Base-by-base conservation (phyloP, 2,797 vertebrate species). In the Tachyglossus aculeatus region DNA sequence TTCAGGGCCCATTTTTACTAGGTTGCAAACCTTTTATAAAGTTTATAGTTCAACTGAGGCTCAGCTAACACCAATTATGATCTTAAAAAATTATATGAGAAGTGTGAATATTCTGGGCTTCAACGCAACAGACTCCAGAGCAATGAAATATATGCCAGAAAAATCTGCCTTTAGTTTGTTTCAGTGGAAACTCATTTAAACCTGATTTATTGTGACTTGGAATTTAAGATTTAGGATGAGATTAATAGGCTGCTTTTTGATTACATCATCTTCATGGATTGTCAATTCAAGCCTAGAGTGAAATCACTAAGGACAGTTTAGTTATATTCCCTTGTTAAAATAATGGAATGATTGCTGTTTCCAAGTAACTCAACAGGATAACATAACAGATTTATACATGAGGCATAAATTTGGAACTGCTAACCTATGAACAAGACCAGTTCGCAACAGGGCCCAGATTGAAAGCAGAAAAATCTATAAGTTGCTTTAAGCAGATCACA, bases 231-330 rank as follows among this genome's bases (percentile, higher is more conserved):
- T 86, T 70, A 1, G 7, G 71, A 74, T 80, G 62, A 86, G 78
- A 89, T 91, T 85, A 86, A 86, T 86, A 73, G 82, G 45, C 86
- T 88, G 76, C 65, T 89, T 88, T 69, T 31, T 68, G 63, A 73
- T 90, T 85, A 89, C 76, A 48, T 91, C 88, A 91, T 80, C 80
- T 55, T 63, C 32, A 1, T 78, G 88, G 88, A 83, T 80, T 83
- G 78, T 82, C 74, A 84, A 67, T 80, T 31, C 67, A 77, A 86
- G 78, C 33, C 70, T 79, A 32, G 37, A 11, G 44, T 78, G 68
- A 86, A 86, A 71, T 85, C 73, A 73, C 70, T 64, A 37, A 80
- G 64, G 81, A 76, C 77, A 84, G 68, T 57, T 84, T 78, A 54
- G 60, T 82, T 86, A 22, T 15, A 67, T 43, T 62, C 70, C 67